phyloP scores from a whole-genome alignment of 2,888 invertebrate species.

The Rapana venosa region DNA sequence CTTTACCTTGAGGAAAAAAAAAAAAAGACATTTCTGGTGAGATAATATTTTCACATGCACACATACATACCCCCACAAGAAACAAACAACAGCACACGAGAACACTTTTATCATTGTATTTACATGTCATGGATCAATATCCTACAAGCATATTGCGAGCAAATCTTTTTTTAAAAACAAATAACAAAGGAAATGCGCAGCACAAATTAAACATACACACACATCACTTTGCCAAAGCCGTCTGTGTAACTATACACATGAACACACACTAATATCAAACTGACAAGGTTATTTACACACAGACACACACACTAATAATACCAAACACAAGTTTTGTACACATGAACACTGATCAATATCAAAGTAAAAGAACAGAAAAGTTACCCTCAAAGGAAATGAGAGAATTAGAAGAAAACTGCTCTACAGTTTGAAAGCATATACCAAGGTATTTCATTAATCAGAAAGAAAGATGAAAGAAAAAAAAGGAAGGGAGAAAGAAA shows the following conservation, averaged over 20 bases:
- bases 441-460: too few relatives aligned
- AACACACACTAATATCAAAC: neutral
- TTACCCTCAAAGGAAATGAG: too few relatives aligned
- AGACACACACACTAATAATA: too few relatives aligned
- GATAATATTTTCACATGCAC: neutral
- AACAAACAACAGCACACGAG: neutral
- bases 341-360: too few relatives aligned
- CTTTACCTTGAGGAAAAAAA: too few relatives aligned
- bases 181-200: neutral
- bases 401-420: too few relatives aligned
- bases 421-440: too few relatives aligned
- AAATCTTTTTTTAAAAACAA: neutral
- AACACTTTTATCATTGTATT: neutral
- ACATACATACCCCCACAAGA: neutral
- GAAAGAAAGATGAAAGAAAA: too few relatives aligned
- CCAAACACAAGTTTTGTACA: too few relatives aligned
- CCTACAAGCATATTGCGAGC: neutral
- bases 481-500: too few relatives aligned
- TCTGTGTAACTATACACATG: neutral
- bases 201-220: neutral
- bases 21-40: neutral
- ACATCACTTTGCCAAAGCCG: neutral
- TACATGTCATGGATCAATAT: neutral
- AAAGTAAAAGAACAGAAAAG: too few relatives aligned
- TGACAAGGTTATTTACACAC: neutral